A percentile compares a stretch with the other conserved stretches of the same genome.
Evolutionary conservation across 2,888 invertebrate species (phyloP).

Genomic region (Hemicrepidius hirtus): DNA sequence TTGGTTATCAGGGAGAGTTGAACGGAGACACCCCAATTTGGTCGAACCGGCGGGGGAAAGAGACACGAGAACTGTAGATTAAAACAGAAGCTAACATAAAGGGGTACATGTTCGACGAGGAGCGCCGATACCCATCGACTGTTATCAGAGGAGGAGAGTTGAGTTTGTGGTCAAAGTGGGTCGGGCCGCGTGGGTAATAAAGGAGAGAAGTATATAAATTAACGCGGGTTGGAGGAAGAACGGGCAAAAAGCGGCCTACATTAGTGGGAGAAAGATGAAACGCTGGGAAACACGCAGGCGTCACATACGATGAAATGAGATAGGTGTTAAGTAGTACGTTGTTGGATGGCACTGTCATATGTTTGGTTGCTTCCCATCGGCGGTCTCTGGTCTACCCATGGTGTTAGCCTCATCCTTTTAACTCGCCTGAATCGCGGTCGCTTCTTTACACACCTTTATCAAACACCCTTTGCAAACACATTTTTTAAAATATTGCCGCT

Average conservation of each 20-base stretch:
- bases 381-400: constrained; percentile 67
- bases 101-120: constrained; percentile 69
- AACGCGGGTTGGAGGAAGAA: constrained; percentile 71
- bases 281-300: constrained; percentile 69
- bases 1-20: constrained; percentile 70
- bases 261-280: constrained; percentile 72
- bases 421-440: constrained; percentile 60
- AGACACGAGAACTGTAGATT: constrained; percentile 69
- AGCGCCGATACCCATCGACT: constrained; percentile 70
- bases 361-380: constrained; percentile 67
- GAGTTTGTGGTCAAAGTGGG: constrained; percentile 82
- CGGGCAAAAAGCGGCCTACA: constrained; percentile 73
- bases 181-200: constrained; percentile 81
- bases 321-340: constrained; percentile 57
- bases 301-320: constrained; percentile 68
- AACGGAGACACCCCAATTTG: constrained; percentile 55
- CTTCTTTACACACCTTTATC: constrained; percentile 54
- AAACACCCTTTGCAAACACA: constrained; percentile 49
- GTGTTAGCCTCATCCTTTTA: constrained; percentile 58
- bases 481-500: constrained; percentile 36
- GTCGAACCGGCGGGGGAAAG: constrained; percentile 59
- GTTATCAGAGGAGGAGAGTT: constrained; percentile 76
- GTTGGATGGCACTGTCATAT: constrained; percentile 63
- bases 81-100: constrained; percentile 71
- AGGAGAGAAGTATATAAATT: constrained; percentile 80